A percentile compares a stretch with the other conserved stretches of the same genome.
These are phyloP conservation scores for Macrobrachium nipponense DNA, from an alignment of 1,140 invertebrate species.

Conservation along the genomic window DNA sequence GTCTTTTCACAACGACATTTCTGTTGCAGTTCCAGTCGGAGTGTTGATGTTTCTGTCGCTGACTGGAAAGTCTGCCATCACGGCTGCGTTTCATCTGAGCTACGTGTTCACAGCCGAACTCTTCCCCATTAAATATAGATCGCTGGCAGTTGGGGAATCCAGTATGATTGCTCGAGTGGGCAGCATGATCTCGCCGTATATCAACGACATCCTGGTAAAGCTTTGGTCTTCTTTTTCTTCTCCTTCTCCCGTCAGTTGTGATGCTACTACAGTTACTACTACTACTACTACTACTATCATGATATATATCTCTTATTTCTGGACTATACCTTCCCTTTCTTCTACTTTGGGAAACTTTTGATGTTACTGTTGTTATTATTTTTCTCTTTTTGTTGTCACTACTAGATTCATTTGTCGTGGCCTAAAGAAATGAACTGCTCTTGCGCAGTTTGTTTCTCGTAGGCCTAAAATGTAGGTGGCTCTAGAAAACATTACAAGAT, in stretches of 20 bases:
- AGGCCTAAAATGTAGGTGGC: too few species aligned
- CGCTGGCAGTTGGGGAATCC: constrained; percentile 9
- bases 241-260: neutral
- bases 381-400: too few species aligned
- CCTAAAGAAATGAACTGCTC: too few species aligned
- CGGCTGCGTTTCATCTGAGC: constrained; percentile 9
- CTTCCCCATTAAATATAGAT: constrained; percentile 15
- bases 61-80: neutral
- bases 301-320: neutral
- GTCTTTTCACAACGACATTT: neutral
- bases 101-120: constrained; percentile 9
- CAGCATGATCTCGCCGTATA: neutral
- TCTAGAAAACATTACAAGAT: too few species aligned
- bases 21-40: neutral
- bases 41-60: neutral
- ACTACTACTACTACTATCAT: neutral
- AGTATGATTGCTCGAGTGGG: neutral
- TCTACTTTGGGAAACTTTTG: too few species aligned
- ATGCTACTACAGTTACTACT: neutral
- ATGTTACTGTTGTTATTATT: too few species aligned
- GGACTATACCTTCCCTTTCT: neutral
- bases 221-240: neutral
- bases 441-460: too few species aligned
- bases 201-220: constrained; percentile 38
- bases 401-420: too few species aligned